Percentiles rank a stretch among this genome's conserved stretches.
phyloP scores from a whole-genome alignment of 2,888 invertebrate species.

The Pharmacophagus antenor region DNA sequence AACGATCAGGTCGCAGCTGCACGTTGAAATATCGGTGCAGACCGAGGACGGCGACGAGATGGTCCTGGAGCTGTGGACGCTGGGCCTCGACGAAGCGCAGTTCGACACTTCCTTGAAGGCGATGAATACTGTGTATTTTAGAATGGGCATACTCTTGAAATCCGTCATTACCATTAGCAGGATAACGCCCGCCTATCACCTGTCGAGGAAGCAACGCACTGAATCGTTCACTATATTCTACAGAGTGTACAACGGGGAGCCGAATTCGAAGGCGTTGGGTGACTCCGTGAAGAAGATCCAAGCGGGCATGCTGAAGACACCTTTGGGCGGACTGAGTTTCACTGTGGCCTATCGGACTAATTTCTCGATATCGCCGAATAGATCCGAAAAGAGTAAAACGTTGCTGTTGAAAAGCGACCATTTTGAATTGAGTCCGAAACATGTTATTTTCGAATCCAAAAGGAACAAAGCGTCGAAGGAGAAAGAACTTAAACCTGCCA shows the following conservation, averaged over 20 bases:
- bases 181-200: constrained; percentile 95
- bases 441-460: constrained; percentile 78
- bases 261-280: constrained; percentile 87
- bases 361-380: constrained; percentile 94
- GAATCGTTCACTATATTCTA: constrained; percentile 96
- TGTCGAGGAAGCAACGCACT: constrained; percentile 92
- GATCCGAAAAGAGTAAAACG: constrained; percentile 83
- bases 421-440: constrained; percentile 89
- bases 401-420: constrained; percentile 96
- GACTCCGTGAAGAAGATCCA: constrained; percentile 90
- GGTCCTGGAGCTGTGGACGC: constrained; percentile 94
- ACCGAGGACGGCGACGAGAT: constrained; percentile 95
- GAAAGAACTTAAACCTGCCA: constrained; percentile 49
- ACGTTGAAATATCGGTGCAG: constrained; percentile 93
- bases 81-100: constrained; percentile 85
- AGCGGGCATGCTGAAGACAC: constrained; percentile 93
- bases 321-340: constrained; percentile 91
- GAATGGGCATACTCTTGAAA: constrained; percentile 95
- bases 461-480: constrained; percentile 81
- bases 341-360: constrained; percentile 94
- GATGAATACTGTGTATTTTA: constrained; percentile 92
- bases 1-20: constrained; percentile 83
- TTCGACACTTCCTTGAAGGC: constrained; percentile 85
- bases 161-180: constrained; percentile 94
- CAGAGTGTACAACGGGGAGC: constrained; percentile 90